Evolutionary conservation across 92 coral and sea anemone species (phyloP).

Genomic region (Palythoa grandiflora): DNA sequence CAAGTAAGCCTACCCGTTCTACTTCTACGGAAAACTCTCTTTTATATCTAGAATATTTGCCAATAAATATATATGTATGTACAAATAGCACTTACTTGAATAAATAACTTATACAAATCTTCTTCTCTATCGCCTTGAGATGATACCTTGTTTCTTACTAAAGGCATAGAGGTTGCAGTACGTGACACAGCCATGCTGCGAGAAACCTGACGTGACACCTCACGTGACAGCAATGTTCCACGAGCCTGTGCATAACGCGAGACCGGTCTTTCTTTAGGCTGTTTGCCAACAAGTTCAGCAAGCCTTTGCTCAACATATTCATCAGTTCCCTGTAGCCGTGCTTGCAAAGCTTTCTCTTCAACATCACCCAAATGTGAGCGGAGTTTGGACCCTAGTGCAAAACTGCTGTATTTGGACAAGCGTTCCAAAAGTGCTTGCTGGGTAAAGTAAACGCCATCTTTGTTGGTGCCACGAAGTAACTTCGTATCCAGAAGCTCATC

Average conservation of each 20-base stretch:
- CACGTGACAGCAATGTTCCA: conserved; percentile 85
- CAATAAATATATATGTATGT: conserved; percentile 73
- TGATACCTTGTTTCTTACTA: conserved; percentile 73
- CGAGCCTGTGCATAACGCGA: conserved; percentile 97
- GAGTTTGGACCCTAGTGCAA: conserved; percentile 88
- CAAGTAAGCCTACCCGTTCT: no score
- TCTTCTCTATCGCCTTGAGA: conserved; percentile 66
- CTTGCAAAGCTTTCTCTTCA: conserved; percentile 81
- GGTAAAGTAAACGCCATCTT: conserved; percentile 97
- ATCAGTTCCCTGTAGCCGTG: conserved; percentile 95
- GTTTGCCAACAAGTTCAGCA: conserved; percentile 81
- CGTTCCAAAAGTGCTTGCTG: conserved; percentile 92
- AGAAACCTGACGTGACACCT: conserved; percentile 83
- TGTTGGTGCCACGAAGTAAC: conserved; percentile 92
- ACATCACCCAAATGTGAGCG: conserved; percentile 87
- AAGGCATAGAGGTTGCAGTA: conserved; percentile 86
- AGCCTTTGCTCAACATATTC: conserved; percentile 89
- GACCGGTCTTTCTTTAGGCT: conserved; percentile 77
- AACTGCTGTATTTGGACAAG: conserved; percentile 91
- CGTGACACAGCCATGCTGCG: conserved; percentile 96
- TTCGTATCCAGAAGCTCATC: conserved; percentile 91
- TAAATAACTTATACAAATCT: conserved; percentile 85
- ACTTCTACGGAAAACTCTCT: no score
- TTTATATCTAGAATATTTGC: conserved; percentile 40
- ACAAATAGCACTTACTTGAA: conserved; percentile 82